A percentile compares a stretch with the other conserved stretches of the same genome.
These are phyloP conservation scores for Wasmannia auropunctata DNA, from an alignment of 1,140 invertebrate species.

Conservation along the genomic window DNA sequence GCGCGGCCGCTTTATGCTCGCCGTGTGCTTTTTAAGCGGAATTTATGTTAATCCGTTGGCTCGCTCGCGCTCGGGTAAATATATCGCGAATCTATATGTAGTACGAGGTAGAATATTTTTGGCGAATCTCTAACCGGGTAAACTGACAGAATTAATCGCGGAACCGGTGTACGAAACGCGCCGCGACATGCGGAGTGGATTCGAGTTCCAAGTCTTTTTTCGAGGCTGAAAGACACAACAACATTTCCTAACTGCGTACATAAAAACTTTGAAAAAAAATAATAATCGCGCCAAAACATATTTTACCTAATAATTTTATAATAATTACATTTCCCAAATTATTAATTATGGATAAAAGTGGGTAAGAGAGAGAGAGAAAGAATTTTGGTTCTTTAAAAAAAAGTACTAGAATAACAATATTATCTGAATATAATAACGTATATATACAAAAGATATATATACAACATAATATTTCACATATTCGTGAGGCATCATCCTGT, in stretches of 20 bases:
- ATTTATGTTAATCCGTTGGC: constrained; percentile 55
- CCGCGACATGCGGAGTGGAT: not conserved
- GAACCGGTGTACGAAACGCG: not conserved
- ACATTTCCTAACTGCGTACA: not conserved
- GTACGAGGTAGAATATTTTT: constrained; percentile 21
- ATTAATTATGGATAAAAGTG: not conserved
- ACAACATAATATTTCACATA: not conserved
- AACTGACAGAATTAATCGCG: constrained; percentile 29
- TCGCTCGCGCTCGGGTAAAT: not conserved
- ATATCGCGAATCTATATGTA: constrained; percentile 7
- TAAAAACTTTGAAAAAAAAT: not conserved
- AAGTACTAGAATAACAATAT: not conserved
- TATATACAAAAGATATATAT: not conserved
- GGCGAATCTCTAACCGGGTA: not conserved
- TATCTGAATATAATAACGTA: not conserved
- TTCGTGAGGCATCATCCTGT: not conserved
- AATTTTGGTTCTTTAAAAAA: too few relatives aligned
- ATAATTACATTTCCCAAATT: not conserved
- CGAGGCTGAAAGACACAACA: not conserved
- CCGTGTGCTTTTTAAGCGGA: constrained; percentile 25
- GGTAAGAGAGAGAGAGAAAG: too few relatives aligned
- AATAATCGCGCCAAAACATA: not conserved
- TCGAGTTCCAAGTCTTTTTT: too few relatives aligned
- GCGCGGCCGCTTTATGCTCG: not conserved
- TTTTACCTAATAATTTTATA: not conserved